Evolutionary conservation across 2,888 invertebrate genomes (phyloP), one percentile per base, ranked within the genome.

Genomic region (Morinoia aosen): DNA sequence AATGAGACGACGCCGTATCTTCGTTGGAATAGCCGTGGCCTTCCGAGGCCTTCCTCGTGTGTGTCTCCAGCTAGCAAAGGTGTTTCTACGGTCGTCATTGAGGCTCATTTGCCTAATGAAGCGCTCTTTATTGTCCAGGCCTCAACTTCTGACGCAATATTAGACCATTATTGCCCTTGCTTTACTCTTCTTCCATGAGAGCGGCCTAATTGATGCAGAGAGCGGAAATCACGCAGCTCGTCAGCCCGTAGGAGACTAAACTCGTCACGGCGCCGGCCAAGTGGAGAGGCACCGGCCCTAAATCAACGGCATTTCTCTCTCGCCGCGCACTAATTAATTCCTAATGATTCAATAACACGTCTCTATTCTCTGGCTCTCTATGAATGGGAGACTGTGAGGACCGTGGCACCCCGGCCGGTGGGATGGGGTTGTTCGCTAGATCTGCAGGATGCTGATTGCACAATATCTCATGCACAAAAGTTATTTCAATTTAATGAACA

Each of bases 141-240:
- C 90, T 90, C 40, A 90, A 90, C 90, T 90, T 90, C 90, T 90
- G 90, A 48, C 90, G 48, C 90, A 90, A 90, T 90, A 39, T 90
- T 90, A 39, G 90, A 14, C 40, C 48, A 40, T 90, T 90, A 90
- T 90, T 90, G 90, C 90, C 48, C 90, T 90, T 90, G 90, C 90
- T 90, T 90, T 40, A 90, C 90, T 48, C 39, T 90, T 90, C 90
- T 40, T 90, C 39, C 39, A 90, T 40, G 39, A 90, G 90, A 39
- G 40, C 48, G 14, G 40, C 16, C 90, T 90, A 90, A 90, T 90
- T 90, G 90, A 90, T 90, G 90, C 90, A 39, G 16, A 4, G 40
- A 88, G n/a, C 25, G 33, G 48, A 90, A 90, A 90, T 90, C 90
- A 90, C 90, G 39, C 25, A 48, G 33, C 76, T 39, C 90, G 90